A percentile compares a stretch with the other conserved stretches of the same genome.
Conservation (phyloP, 2,113 vertebrate genomes). For the Recurvirostra avosetta region DNA sequence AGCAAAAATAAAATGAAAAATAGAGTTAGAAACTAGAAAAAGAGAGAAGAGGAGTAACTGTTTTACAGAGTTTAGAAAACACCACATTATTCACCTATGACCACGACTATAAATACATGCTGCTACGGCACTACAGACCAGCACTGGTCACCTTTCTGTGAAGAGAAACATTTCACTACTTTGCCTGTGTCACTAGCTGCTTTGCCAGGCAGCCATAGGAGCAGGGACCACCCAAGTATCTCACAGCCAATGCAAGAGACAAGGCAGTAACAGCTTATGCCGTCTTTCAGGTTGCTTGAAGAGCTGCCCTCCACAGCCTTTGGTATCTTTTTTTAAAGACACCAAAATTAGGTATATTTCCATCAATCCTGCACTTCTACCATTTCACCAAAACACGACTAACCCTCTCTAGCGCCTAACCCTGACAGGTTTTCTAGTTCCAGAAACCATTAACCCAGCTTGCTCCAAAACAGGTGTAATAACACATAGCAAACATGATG, state of each 20-base stretch:
- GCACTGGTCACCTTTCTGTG: not conserved
- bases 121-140: not conserved
- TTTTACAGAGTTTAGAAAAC: not conserved
- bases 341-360: not conserved
- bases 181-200: not conserved
- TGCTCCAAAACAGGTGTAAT: not conserved
- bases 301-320: not conserved
- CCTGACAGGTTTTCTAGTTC: not conserved
- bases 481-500: not conserved
- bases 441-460: not conserved
- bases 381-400: not conserved
- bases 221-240: not conserved
- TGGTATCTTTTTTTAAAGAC: not conserved
- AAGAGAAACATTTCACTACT: not conserved
- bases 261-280: not conserved
- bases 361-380: not conserved
- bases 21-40: not conserved
- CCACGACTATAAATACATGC: not conserved
- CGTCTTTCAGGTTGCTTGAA: not conserved
- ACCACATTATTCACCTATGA: not conserved
- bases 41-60: not conserved
- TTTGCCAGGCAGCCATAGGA: not conserved
- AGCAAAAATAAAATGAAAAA: not conserved
- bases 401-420: not conserved
- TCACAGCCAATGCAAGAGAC: not conserved